A percentile compares a stretch with the other conserved stretches of the same genome.
These are phyloP conservation scores for Leucopsar rothschildi DNA, from an alignment of 2,113 vertebrate species.

Conservation along the genomic window DNA sequence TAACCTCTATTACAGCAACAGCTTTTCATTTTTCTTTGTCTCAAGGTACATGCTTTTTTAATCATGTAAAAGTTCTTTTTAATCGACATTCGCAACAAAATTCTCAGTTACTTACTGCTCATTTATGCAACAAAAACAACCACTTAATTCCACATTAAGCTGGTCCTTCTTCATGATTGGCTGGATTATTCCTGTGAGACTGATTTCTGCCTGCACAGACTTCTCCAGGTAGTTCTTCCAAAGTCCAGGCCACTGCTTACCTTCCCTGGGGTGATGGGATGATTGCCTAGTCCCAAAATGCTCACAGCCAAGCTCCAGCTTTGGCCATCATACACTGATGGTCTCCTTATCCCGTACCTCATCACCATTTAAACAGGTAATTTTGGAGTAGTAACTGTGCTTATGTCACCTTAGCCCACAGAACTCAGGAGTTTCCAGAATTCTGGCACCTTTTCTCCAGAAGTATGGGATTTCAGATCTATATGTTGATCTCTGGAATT, in stretches of 20 bases:
- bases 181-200: neutral
- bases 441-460: neutral
- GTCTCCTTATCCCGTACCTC: neutral
- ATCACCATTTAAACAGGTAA: fast-evolving
- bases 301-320: neutral
- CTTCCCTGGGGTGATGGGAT: fast-evolving
- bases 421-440: neutral
- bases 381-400: neutral
- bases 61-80: neutral
- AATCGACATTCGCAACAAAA: neutral
- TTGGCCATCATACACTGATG: too few relatives aligned
- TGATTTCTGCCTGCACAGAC: neutral
- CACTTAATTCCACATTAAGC: neutral
- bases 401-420: neutral
- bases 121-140: neutral
- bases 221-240: neutral
- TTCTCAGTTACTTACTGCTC: neutral
- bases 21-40: neutral
- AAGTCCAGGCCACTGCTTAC: neutral
- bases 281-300: neutral
- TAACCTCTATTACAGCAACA: neutral
- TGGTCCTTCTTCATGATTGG: neutral
- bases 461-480: neutral
- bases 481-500: neutral
- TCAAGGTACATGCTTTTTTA: neutral